A percentile compares a stretch with the other conserved stretches of the same genome.
Evolutionary conservation across 35 echinoderm and acorn worm species (phyloP).

Genomic region (Lytechinus pictus): DNA sequence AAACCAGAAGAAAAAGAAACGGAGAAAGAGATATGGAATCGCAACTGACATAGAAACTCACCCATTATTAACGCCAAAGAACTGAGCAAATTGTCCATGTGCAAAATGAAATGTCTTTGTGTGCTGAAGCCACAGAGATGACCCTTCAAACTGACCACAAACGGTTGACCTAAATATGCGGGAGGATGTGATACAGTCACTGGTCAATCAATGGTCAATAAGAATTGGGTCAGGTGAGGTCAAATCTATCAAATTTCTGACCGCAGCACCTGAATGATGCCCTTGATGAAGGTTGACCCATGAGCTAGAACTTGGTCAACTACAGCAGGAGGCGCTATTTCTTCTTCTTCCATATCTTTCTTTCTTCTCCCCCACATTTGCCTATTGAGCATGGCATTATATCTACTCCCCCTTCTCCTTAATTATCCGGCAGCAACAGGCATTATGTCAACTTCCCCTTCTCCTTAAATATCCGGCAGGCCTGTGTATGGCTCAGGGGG

Average conservation of each 20-base stretch:
- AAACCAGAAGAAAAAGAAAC: no score
- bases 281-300: neutral
- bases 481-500: no score
- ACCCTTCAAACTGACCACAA: neutral
- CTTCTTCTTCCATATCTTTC: neutral
- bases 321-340: neutral
- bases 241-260: neutral
- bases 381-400: no score
- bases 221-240: neutral
- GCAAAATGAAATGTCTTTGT: neutral
- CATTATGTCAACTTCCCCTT: no score
- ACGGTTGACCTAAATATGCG: neutral
- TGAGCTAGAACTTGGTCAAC: constrained; percentile 1
- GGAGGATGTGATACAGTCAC: neutral
- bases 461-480: neutral
- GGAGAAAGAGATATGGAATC: no score
- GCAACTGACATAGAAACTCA: no score
- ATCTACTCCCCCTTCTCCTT: neutral
- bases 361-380: neutral
- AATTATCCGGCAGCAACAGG: no score
- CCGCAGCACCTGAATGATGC: neutral
- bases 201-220: neutral
- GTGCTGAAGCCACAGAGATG: neutral
- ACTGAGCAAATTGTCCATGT: no score
- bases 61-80: no score